Evolutionary conservation across 1,140 invertebrate genomes (phyloP), one percentile per base, ranked within the genome.

Genomic region (Meteorus sp.): DNA sequence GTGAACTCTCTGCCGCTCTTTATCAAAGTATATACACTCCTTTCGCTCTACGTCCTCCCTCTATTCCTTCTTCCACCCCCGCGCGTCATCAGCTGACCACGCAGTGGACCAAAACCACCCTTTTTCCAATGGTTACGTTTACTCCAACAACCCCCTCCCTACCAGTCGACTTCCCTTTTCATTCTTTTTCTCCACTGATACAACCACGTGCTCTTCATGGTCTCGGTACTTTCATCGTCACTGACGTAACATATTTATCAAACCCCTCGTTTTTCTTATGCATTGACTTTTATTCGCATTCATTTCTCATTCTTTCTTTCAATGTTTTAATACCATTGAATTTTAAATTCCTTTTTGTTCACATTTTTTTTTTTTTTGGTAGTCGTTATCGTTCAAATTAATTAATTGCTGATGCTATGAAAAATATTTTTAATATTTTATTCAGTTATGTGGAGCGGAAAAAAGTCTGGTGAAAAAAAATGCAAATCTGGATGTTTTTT

Each of bases 21-120:
- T n/a, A n/a, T n/a, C n/a, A n/a, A n/a, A n/a, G n/a, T n/a, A n/a
- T n/a, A n/a, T n/a, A n/a, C n/a, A n/a, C n/a, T n/a, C n/a, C n/a
- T n/a, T n/a, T n/a, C n/a, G n/a, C n/a, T n/a, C n/a, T n/a, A n/a
- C n/a, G n/a, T n/a, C n/a, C 31, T 56, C 56, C 27, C 41, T 39
- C 60, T 58, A 48, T 60, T 61, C 62, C n/a, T n/a, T n/a, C n/a
- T n/a, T n/a, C n/a, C n/a, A n/a, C 23, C 29, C 43, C 20, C 35
- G 25, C 61, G 64, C 60, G 33, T 68, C 69, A 68, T 69, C 69
- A 73, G 71, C 74, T 78, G 77, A 77, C 77, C 77, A 74, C 68
- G 61, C 71, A 71, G 65, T 79, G 76, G 75, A 78, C 76, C 51
- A 31, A 47, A 31, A 25, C 33, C 73, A 75, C 70, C 70, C 69